Conservation (phyloP, 2,888 invertebrate genomes). For the Acanthosepion pharaonis region DNA sequence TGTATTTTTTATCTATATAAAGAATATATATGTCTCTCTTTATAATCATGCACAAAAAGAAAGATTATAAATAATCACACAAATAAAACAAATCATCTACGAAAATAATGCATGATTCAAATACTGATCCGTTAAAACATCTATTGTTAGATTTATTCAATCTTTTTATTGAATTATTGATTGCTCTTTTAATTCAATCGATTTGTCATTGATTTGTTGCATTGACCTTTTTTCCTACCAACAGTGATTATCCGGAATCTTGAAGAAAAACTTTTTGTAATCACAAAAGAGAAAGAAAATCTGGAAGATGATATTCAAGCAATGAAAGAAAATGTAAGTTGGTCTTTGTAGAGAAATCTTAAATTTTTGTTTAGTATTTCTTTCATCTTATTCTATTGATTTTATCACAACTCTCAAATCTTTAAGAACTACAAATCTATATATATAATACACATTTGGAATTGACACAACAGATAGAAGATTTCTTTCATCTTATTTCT, state of each 20-base stretch:
- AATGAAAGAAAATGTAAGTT: constrained; percentile 58
- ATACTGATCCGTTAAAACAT: not conserved
- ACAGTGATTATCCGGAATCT: constrained; percentile 62
- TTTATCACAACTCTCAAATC: constrained; percentile 76
- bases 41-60: no score
- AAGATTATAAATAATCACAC: no score
- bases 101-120: not conserved
- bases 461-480: no score
- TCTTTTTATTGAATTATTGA: not conserved
- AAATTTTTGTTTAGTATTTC: constrained; percentile 63
- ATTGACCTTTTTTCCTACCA: constrained; percentile 48
- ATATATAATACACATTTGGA: no score
- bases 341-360: no score
- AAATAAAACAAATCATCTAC: no score
- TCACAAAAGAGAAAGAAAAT: constrained; percentile 69
- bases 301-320: constrained; percentile 64
- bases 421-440: no score
- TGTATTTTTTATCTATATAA: no score
- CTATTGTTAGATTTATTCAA: not conserved
- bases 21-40: no score
- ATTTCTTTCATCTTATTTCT: no score
- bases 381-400: constrained; percentile 78
- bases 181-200: not conserved
- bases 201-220: not conserved
- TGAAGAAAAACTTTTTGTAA: constrained; percentile 67